A percentile compares a stretch with the other conserved stretches of the same genome.
Evolutionary conservation across 2,797 vertebrate genomes (phyloP).

Genomic region (Aplochiton taeniatus): DNA sequence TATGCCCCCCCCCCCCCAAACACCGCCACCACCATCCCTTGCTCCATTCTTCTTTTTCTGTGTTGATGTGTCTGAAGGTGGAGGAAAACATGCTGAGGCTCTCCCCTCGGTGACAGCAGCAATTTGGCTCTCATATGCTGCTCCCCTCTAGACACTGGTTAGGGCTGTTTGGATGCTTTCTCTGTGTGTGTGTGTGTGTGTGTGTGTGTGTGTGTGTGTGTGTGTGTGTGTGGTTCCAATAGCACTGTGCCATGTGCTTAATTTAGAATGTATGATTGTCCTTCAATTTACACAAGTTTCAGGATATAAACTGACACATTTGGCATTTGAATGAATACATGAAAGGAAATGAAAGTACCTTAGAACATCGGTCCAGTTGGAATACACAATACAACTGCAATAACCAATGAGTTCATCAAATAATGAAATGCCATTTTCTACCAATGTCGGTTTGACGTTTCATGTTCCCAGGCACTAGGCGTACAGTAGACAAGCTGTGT

Average conservation of each 20-base stretch:
- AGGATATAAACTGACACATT: too few relatives aligned
- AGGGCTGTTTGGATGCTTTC: not conserved
- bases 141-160: conserved; percentile 10
- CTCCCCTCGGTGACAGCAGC: conserved; percentile 63
- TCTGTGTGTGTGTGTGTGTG: conserved; percentile 7
- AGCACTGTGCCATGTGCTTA: too few relatives aligned
- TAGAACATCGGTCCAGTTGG: too few relatives aligned
- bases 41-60: conserved; percentile 46
- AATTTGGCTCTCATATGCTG: conserved; percentile 42
- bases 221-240: conserved; percentile 14
- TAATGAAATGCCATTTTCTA: conserved; percentile 20
- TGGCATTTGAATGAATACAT: too few relatives aligned
- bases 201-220: not conserved
- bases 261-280: too few relatives aligned
- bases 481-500: not conserved
- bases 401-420: not conserved
- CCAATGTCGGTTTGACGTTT: conserved; percentile 10
- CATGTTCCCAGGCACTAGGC: conserved; percentile 5
- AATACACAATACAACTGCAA: too few relatives aligned
- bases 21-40: conserved; percentile 27
- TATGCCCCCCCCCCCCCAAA: conserved; percentile 20
- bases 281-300: too few relatives aligned
- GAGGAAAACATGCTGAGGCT: conserved; percentile 57
- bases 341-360: too few relatives aligned
- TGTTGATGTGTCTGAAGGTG: conserved; percentile 57